Evolutionary conservation across 2,113 vertebrate species (phyloP).

Genomic region (Capricornis sumatraensis): DNA sequence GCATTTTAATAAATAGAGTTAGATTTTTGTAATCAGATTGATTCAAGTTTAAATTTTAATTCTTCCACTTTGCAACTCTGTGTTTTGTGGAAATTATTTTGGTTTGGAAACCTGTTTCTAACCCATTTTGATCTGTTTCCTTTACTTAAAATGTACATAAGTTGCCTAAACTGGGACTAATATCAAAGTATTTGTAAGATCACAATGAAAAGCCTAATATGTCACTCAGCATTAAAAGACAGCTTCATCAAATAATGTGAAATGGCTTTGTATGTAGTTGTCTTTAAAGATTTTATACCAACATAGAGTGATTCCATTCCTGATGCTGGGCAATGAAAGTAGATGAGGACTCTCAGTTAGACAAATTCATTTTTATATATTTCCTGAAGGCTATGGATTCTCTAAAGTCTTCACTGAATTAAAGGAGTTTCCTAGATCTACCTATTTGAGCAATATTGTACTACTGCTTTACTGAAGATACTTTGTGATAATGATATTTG

Average conservation of each 20-base stretch:
- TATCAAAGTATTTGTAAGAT: neutral
- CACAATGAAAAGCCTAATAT: neutral
- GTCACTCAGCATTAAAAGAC: neutral
- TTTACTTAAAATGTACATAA: neutral
- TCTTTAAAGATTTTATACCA: neutral
- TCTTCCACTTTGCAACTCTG: neutral
- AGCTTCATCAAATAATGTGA: neutral
- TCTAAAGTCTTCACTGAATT: neutral
- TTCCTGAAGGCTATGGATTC: neutral
- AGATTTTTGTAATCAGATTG: neutral
- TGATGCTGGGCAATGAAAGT: neutral
- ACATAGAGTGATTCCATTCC: neutral
- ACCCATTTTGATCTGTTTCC: neutral
- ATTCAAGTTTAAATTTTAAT: neutral
- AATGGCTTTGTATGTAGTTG: neutral
- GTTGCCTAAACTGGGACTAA: neutral
- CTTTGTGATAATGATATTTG: neutral
- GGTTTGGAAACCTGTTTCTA: neutral
- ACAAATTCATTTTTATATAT: neutral
- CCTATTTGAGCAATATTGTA: neutral
- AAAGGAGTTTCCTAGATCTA: neutral
- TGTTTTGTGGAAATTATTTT: neutral
- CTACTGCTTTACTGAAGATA: neutral
- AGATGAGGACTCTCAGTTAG: neutral
- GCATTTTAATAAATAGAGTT: neutral